phyloP scores from a whole-genome alignment of 2,113 vertebrate genomes.

The Dascyllus trimaculatus region DNA sequence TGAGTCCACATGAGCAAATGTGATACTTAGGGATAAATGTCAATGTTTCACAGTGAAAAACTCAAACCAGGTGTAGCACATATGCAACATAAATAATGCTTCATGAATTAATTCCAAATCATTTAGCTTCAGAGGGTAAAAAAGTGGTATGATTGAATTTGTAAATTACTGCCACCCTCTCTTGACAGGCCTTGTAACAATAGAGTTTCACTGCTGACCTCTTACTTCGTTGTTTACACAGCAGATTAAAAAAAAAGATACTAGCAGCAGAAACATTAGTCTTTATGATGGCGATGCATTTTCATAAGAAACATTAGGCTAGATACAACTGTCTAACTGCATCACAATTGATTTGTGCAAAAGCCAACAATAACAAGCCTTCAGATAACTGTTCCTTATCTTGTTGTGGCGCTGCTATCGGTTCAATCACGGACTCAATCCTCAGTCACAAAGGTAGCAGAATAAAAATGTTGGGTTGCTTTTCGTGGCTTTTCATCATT shows the following conservation, averaged over 20 bases:
- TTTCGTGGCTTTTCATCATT: slow-evolving; percentile 18
- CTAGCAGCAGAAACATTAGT: slow-evolving; percentile 17
- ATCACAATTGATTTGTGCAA: slow-evolving; percentile 33
- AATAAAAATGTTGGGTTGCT: slow-evolving; percentile 14
- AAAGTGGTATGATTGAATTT: neutral
- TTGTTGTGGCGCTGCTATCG: slow-evolving; percentile 43
- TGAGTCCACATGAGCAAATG: neutral
- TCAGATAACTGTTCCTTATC: slow-evolving; percentile 47
- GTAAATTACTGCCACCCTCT: neutral
- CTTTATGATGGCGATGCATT: slow-evolving; percentile 27
- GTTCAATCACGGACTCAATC: slow-evolving; percentile 20
- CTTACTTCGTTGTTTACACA: slow-evolving; percentile 6
- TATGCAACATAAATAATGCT: neutral
- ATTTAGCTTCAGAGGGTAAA: neutral
- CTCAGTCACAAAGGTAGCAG: slow-evolving; percentile 25
- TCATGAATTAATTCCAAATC: neutral
- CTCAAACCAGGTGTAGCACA: neutral
- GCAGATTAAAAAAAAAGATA: neutral
- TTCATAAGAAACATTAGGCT: slow-evolving; percentile 15
- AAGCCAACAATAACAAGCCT: slow-evolving; percentile 24
- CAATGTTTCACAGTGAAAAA: neutral
- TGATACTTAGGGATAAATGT: too few relatives aligned
- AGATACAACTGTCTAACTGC: slow-evolving; percentile 38
- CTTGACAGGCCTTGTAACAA: too few relatives aligned
- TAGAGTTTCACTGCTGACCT: neutral